phyloP scores from a whole-genome alignment of 2,797 vertebrate genomes.

The Bradypodion pumilum region DNA sequence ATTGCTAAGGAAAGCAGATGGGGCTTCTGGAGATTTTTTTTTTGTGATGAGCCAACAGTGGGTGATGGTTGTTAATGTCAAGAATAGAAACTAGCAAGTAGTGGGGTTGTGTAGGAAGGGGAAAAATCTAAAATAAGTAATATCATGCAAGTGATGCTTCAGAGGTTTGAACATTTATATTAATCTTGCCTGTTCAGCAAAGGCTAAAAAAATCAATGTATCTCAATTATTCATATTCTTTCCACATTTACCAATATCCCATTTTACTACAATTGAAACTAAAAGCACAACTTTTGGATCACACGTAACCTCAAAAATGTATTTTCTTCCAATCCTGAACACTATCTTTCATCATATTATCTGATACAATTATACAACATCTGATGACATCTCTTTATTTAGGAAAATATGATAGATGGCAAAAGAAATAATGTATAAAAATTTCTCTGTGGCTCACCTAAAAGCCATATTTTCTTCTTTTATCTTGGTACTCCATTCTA shows the following conservation, averaged over 20 bases:
- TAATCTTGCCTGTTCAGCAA: constrained; percentile 25
- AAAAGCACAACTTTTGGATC: neutral
- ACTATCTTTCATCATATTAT: neutral
- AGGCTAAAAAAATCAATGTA: neutral
- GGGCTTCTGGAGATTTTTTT: neutral
- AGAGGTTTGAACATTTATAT: neutral
- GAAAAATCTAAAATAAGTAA: constrained; percentile 20
- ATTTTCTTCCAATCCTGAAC: neutral
- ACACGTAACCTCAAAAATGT: constrained; percentile 2
- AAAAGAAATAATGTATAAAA: too few relatives aligned
- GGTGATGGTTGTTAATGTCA: constrained; percentile 29
- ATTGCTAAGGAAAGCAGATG: constrained; percentile 20
- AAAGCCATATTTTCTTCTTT: neutral
- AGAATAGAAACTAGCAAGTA: constrained; percentile 31
- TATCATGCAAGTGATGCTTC: neutral
- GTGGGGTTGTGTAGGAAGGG: neutral
- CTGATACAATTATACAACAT: neutral
- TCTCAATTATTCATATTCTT: constrained; percentile 3
- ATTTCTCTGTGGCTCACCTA: neutral
- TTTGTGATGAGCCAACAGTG: constrained; percentile 7
- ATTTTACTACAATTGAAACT: constrained; percentile 1
- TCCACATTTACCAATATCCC: neutral
- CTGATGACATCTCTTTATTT: neutral
- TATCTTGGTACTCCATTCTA: neutral
- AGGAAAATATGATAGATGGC: neutral